Evolutionary conservation across 2,113 vertebrate species (phyloP), one percentile per base, ranked within the genome.

Genomic region (Sus scrofa): DNA sequence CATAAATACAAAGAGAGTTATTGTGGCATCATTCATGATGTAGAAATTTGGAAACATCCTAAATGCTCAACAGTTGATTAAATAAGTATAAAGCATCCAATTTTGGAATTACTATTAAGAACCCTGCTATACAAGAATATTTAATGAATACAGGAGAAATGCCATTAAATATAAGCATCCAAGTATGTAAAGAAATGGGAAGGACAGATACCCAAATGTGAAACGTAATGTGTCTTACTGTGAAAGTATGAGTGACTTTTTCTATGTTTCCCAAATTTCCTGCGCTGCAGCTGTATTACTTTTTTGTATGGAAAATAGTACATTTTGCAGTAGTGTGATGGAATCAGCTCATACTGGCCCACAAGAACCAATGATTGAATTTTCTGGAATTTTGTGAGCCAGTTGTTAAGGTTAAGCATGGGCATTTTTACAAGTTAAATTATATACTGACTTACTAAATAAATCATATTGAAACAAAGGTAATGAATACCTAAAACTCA

Each of bases 41-140:
- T 52, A 44, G 56, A 68, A 78, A 94, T 78, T 83, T 86, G 60
- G 75, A 78, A 93, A 71, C 6, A 82, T 56, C 14, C 12, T 84
- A 32, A 27, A 26, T 62, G 37, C 67, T 96, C 62, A 78, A 81
- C 32, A 39, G 78, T 56, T 62, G 56, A 52, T 56, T 88, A 82
- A 96, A 86, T 88, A 88, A 92, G 70, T 65, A n/a, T 52, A 68
- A 39, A 60, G 58, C 37, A 63, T 32, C 37, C 60, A 93, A 70
- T 63, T 6, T 19, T 73, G 14, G 24, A 7, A 62, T 34, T 56
- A 58, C 83, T 65, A 83, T 32, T 77, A 88, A 86, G 91, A 95
- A 30, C 2, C 9, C 34, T 71, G 37, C n/a, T 93, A 0, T 70
- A 56, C 62, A 94, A 84, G 8, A 88, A 30, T 44, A 90, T 58